phyloP scores from a whole-genome alignment of 2,797 vertebrate genomes.

The Graptemys geographica region DNA sequence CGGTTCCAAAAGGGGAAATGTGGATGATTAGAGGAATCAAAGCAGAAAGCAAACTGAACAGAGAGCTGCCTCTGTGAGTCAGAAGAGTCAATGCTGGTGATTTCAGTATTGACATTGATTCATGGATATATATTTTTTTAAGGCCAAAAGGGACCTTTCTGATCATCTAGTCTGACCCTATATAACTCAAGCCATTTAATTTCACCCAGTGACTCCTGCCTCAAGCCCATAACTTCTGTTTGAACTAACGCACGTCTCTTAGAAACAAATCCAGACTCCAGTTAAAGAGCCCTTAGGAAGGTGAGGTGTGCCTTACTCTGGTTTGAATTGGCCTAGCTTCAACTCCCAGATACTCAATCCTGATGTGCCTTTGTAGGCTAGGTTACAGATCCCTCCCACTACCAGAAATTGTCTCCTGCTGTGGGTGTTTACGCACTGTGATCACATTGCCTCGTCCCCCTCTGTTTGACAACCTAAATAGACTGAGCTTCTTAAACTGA shows the following conservation, averaged over 20 bases:
- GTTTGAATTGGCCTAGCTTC: not conserved
- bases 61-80: not conserved
- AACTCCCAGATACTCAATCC: rapidly evolving
- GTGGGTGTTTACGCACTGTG: rapidly evolving
- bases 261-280: not conserved
- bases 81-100: rapidly evolving
- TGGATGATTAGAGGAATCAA: not conserved
- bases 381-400: rapidly evolving
- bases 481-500: not conserved
- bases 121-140: not conserved
- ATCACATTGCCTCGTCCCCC: not conserved
- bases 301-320: not conserved
- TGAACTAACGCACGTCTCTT: rapidly evolving
- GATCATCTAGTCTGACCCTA: not conserved
- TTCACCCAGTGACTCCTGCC: not conserved
- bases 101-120: not conserved
- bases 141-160: not conserved
- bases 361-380: not conserved
- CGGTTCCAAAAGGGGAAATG: not conserved
- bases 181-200: not conserved
- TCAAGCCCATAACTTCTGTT: rapidly evolving
- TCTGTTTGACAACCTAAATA: not conserved
- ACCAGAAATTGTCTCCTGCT: not conserved
- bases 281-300: rapidly evolving
- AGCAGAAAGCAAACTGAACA: not conserved